These are phyloP conservation scores for Esperia sulphurella DNA, from an alignment of 2,888 invertebrate genomes.

Conservation along the genomic window DNA sequence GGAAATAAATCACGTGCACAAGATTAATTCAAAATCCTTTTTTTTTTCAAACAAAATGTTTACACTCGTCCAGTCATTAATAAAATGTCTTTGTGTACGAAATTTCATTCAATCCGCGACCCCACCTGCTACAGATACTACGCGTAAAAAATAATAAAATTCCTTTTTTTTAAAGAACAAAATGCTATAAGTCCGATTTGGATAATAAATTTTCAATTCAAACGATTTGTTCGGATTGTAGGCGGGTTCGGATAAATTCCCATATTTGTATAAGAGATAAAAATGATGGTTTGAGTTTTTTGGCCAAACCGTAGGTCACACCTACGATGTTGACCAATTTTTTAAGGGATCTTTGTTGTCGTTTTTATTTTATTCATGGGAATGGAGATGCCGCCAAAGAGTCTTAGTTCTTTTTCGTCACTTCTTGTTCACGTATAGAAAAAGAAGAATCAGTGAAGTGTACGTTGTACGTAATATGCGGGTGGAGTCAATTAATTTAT, in stretches of 20 bases:
- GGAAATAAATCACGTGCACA: conserved; percentile 11
- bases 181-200: conserved; percentile 39
- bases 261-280: conserved; percentile 39
- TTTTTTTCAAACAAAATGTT: conserved; percentile 57
- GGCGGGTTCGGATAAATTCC: conserved; percentile 53
- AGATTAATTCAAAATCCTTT: conserved; percentile 22
- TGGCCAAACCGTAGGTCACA: conserved; percentile 29
- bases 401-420: too few relatives aligned
- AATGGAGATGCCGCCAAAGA: conserved; percentile 10
- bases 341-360: conserved; percentile 14
- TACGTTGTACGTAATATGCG: too few relatives aligned
- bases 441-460: too few relatives aligned
- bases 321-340: conserved; percentile 28
- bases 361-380: conserved; percentile 15
- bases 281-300: conserved; percentile 25
- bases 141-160: conserved; percentile 23
- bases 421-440: too few relatives aligned
- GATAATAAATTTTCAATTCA: conserved; percentile 69
- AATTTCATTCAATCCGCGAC: conserved; percentile 27
- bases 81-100: conserved; percentile 29
- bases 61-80: conserved; percentile 58
- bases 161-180: conserved; percentile 26
- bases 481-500: too few relatives aligned
- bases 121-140: conserved; percentile 23
- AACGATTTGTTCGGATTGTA: conserved; percentile 64